Evolutionary conservation across 2,797 vertebrate species (phyloP).

Genomic region (Cynopterus sphinx): DNA sequence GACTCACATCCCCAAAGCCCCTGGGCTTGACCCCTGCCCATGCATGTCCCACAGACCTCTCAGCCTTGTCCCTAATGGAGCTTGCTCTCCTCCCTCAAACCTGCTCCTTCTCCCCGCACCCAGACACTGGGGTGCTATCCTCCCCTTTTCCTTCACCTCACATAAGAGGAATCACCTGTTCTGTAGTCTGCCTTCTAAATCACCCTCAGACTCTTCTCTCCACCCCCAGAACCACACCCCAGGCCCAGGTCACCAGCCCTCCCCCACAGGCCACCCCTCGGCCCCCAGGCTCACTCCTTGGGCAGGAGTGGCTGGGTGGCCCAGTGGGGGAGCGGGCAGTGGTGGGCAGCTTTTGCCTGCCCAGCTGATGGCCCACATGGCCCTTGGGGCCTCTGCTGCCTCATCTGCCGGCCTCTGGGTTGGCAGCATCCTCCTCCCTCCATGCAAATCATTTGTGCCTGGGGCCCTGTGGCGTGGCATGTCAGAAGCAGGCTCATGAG

Average conservation of each 20-base stretch:
- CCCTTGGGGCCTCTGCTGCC: neutral
- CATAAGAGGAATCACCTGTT: no score
- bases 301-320: neutral
- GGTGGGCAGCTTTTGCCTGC: neutral
- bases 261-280: neutral
- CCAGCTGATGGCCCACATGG: neutral
- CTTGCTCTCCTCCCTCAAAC: neutral
- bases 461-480: neutral
- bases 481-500: neutral
- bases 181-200: neutral
- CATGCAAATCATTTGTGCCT: neutral
- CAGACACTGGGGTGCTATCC: neutral
- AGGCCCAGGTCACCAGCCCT: neutral
- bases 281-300: neutral
- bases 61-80: neutral
- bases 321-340: neutral
- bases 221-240: neutral
- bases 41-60: neutral
- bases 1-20: neutral
- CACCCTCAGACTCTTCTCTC: neutral
- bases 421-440: neutral
- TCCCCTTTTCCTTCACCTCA: neutral
- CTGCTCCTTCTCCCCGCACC: neutral
- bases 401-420: neutral
- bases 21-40: neutral